Conservation (phyloP, 2,797 vertebrate genomes). For the Lutjanus campechanus region DNA sequence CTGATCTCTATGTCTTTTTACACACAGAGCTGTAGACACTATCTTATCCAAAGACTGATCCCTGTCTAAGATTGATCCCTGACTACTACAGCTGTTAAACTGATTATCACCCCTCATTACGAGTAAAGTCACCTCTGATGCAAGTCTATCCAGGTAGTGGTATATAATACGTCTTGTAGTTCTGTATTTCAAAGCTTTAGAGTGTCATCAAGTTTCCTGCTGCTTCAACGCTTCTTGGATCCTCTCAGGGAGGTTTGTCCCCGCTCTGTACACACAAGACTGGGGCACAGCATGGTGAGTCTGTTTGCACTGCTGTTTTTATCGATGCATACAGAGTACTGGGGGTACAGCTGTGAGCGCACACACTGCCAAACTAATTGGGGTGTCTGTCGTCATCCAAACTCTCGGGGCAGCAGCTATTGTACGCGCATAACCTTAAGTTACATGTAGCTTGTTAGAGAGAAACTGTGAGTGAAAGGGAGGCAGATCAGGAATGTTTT, state of each 20-base stretch:
- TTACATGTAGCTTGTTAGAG: slow-evolving; percentile 53
- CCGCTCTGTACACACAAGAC: slow-evolving; percentile 28
- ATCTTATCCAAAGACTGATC: slow-evolving; percentile 7
- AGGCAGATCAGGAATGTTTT: slow-evolving; percentile 34
- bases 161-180: slow-evolving; percentile 3
- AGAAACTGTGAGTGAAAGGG: slow-evolving; percentile 25
- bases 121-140: not conserved
- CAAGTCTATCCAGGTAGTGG: not conserved
- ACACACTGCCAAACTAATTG: slow-evolving; percentile 54
- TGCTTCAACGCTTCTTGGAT: slow-evolving; percentile 17
- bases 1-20: slow-evolving; percentile 1
- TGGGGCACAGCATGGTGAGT: slow-evolving; percentile 36
- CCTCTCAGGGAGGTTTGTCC: slow-evolving; percentile 39
- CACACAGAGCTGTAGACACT: not conserved
- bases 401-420: slow-evolving; percentile 33
- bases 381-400: slow-evolving; percentile 34
- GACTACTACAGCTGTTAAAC: slow-evolving; percentile 17
- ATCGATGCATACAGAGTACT: slow-evolving; percentile 48
- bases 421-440: slow-evolving; percentile 41
- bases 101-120: slow-evolving; percentile 23
- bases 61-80: slow-evolving; percentile 14
- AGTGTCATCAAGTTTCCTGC: slow-evolving; percentile 33
- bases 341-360: slow-evolving; percentile 34
- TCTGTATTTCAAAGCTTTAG: slow-evolving; percentile 9
- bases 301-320: slow-evolving; percentile 46